These are phyloP conservation scores for Melipona bicolor DNA, from an alignment of 2,888 invertebrate genomes.

Conservation along the genomic window DNA sequence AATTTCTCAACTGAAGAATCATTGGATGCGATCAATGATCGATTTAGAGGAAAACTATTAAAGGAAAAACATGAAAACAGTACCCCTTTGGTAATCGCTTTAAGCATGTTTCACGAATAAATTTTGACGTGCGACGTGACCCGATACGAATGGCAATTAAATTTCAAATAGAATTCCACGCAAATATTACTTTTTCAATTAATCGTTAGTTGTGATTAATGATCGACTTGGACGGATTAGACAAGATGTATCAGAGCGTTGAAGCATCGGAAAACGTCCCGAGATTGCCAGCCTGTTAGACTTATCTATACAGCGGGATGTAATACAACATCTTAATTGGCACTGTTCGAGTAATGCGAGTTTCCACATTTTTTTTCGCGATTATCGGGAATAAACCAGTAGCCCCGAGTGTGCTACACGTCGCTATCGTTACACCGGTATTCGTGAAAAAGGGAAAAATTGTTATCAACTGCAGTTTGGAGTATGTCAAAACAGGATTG, in stretches of 20 bases:
- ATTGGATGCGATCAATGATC: too few species aligned
- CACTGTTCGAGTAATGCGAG: not conserved
- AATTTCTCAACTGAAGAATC: too few species aligned
- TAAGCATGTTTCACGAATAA: too few species aligned
- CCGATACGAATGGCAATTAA: not conserved
- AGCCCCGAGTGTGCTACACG: too few species aligned
- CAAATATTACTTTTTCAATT: not conserved
- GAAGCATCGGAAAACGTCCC: not conserved
- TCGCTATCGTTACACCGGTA: not conserved
- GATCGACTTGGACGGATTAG: not conserved
- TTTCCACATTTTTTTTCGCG: not conserved
- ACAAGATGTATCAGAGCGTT: not conserved
- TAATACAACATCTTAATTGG: slow-evolving; percentile 14
- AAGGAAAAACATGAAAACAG: too few species aligned
- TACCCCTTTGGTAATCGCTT: too few species aligned
- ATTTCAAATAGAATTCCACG: not conserved
- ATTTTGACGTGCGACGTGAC: slow-evolving; percentile 8
- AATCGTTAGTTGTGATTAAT: not conserved
- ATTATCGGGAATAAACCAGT: not conserved
- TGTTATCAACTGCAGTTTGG: not conserved
- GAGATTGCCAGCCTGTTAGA: not conserved
- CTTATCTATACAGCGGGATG: not conserved
- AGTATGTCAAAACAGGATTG: not conserved
- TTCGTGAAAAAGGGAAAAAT: not conserved
- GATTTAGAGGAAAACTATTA: too few species aligned